Conservation (phyloP, 2,888 invertebrate species). For the Caenorhabditis sp. region DNA sequence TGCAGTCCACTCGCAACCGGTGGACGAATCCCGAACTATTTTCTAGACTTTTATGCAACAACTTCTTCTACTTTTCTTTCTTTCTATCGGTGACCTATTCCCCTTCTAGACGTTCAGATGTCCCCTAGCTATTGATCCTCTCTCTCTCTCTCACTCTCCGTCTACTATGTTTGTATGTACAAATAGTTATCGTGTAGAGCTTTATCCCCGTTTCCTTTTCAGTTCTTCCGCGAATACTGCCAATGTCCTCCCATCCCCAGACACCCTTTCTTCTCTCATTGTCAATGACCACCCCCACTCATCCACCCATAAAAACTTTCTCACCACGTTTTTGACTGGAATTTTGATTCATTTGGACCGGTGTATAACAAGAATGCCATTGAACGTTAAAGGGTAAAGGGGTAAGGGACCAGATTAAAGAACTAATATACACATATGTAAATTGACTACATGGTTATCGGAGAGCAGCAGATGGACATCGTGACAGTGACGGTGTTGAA, state of each 20-base stretch:
- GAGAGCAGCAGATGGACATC: slow-evolving; percentile 38
- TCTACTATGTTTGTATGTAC: slow-evolving; percentile 50
- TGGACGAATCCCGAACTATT: slow-evolving; percentile 32
- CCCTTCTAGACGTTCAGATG: slow-evolving; percentile 1
- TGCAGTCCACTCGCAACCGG: slow-evolving; percentile 37
- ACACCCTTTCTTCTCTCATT: slow-evolving; percentile 17
- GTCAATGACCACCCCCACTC: neutral
- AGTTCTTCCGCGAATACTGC: slow-evolving; percentile 42
- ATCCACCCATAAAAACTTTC: slow-evolving; percentile 14
- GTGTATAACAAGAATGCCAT: slow-evolving; percentile 26
- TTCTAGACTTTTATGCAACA: slow-evolving; percentile 18
- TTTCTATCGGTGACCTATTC: slow-evolving; percentile 33
- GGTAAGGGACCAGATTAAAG: neutral
- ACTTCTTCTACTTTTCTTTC: neutral
- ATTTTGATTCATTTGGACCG: slow-evolving; percentile 2
- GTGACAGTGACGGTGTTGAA: slow-evolving; percentile 48
- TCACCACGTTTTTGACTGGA: neutral
- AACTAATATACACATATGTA: slow-evolving; percentile 42
- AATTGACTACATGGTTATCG: slow-evolving; percentile 1
- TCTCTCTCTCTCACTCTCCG: slow-evolving; percentile 11
- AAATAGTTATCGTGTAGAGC: slow-evolving; percentile 65
- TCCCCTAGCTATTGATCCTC: neutral
- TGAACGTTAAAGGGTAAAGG: neutral
- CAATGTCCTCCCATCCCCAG: slow-evolving; percentile 7
- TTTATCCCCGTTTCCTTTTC: slow-evolving; percentile 47